phyloP scores from a whole-genome alignment of 2,797 vertebrate genomes.

The Otus scops region DNA sequence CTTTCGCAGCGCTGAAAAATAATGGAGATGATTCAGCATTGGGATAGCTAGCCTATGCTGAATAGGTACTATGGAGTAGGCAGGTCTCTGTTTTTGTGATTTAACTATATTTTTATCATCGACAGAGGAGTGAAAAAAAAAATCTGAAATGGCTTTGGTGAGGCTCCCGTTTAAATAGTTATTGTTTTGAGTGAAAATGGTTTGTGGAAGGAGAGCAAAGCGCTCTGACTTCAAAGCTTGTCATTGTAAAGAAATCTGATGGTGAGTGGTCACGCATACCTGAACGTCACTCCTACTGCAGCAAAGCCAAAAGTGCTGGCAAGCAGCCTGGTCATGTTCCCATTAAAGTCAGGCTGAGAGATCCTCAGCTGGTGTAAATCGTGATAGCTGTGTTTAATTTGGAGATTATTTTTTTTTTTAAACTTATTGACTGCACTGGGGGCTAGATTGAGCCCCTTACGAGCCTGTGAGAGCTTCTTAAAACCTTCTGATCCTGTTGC shows the following conservation, averaged over 20 bases:
- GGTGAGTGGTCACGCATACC: constrained; percentile 62
- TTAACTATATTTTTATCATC: background rate
- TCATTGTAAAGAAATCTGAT: constrained; percentile 51
- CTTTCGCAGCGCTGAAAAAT: background rate
- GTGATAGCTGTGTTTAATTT: background rate
- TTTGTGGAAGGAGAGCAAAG: constrained; percentile 57
- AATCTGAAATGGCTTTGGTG: background rate
- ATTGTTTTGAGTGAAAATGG: constrained; percentile 58
- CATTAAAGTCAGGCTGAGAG: constrained; percentile 1
- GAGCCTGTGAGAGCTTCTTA: background rate
- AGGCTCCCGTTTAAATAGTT: constrained; percentile 18
- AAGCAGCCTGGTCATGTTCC: constrained; percentile 10
- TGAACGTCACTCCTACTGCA: constrained; percentile 42
- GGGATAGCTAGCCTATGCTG: background rate
- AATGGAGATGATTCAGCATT: background rate
- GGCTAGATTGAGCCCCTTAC: background rate
- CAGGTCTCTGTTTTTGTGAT: background rate
- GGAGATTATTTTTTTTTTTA: background rate
- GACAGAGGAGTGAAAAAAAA: background rate
- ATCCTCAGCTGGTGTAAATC: constrained; percentile 17
- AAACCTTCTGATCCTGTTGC: constrained; percentile 9
- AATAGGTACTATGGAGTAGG: background rate
- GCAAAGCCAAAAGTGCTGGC: constrained; percentile 45
- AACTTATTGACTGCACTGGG: background rate
- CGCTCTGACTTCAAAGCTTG: constrained; percentile 59